Percentiles rank a stretch among this genome's conserved stretches.
These are phyloP conservation scores for Stomatorhinus walkeri DNA, from an alignment of 2,797 vertebrate genomes.

Conservation along the genomic window DNA sequence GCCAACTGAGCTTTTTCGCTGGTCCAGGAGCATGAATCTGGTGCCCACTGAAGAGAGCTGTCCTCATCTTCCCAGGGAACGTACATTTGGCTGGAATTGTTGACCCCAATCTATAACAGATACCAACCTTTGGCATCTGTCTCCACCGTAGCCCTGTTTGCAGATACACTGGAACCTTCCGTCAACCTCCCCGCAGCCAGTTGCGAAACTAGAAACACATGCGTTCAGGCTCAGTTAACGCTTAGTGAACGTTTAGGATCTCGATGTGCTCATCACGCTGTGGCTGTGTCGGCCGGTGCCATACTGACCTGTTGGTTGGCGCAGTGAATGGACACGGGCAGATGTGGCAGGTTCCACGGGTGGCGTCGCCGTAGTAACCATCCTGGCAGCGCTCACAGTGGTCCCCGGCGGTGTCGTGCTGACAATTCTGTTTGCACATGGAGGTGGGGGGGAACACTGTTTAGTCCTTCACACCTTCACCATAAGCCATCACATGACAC, in stretches of 20 bases:
- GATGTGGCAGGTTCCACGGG: constrained; percentile 60
- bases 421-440: constrained; percentile 70
- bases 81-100: background rate
- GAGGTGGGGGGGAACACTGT: background rate
- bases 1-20: background rate
- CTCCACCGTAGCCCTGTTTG: constrained; percentile 74
- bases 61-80: background rate
- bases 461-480: background rate
- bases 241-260: background rate
- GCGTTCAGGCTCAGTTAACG: background rate
- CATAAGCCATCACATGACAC: background rate
- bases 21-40: background rate
- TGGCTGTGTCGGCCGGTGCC: background rate
- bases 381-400: constrained; percentile 81
- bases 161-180: constrained; percentile 73
- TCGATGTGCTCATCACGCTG: background rate
- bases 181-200: constrained; percentile 65
- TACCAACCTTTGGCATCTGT: constrained; percentile 76
- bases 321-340: constrained; percentile 75
- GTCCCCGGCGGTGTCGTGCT: constrained; percentile 77
- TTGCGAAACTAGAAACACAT: constrained; percentile 70
- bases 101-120: background rate
- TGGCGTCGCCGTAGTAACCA: constrained; percentile 73
- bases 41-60: background rate
- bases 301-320: constrained; percentile 68